Evolutionary conservation across 2,113 vertebrate species (phyloP), one percentile per base, ranked within the genome.

Genomic region (Pipa parva): DNA sequence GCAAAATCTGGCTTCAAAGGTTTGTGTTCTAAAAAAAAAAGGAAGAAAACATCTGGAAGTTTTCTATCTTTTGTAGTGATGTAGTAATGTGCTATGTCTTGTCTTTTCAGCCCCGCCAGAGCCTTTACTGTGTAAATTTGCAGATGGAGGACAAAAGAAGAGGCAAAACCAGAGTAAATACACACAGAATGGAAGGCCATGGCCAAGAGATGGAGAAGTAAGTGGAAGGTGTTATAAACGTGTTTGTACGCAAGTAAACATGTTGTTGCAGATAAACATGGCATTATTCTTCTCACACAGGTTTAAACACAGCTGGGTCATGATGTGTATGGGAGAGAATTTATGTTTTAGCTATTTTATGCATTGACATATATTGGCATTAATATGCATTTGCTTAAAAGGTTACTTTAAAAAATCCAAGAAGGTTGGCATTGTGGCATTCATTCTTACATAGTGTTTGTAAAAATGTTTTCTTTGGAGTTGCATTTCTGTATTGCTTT

Each of bases 81-180:
- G 78, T 90, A 85, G 90, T 76, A 31, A 54, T 56, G 71, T 51
- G 80, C 77, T 84, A 74, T 84, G 76, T 90, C 74, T 85, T 87
- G 75, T 84, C 84, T 87, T 79, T 71, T 55, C 89, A 97, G 94
- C 92, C 78, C 94, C 94, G 81, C 92, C 84, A 71, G 95, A 97
- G 86, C 95, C 95, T 85, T 91, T 97, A 88, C 93, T 97, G 89
- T 97, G 95, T 87, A 97, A 97, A 90, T 97, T 97, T 78, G 95
- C 95, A 49, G 95, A 97, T 69, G 95, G 95, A 87, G 95, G 95
- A 76, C 94, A 97, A 84, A 97, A 97, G 88, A 97, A 97, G 84
- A 81, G 95, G 56, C 95, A 97, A 87, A 95, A 94, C 87, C 95
- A 97, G 89, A 94, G 93, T 86, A 97, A 97, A 88, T 97, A 97